Percentiles rank a stretch among this genome's conserved stretches.
phyloP scores from a whole-genome alignment of 2,888 invertebrate genomes.

The Arrhopalites spinosus region DNA sequence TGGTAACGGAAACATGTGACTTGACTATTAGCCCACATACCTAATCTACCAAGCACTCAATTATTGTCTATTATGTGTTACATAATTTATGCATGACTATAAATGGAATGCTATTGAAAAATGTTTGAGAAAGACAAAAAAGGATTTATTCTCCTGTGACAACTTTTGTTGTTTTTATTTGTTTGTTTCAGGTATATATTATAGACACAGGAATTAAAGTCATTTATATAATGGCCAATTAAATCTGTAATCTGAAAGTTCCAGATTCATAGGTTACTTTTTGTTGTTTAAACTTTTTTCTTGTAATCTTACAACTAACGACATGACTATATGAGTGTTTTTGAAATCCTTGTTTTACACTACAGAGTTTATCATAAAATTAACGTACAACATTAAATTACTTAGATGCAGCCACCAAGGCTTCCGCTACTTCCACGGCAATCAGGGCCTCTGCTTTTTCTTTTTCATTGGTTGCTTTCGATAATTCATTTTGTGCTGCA shows the following conservation, averaged over 20 bases:
- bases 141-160: neutral
- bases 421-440: conserved; percentile 92
- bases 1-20: conserved; percentile 1
- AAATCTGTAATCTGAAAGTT: too few relatives aligned
- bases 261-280: neutral
- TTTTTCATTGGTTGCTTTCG: conserved; percentile 79
- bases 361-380: conserved; percentile 19
- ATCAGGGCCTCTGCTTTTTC: conserved; percentile 90
- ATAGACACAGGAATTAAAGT: neutral
- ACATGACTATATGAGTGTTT: conserved; percentile 25
- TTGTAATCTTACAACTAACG: conserved; percentile 10
- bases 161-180: neutral
- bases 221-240: conserved; percentile 1
- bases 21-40: too few relatives aligned
- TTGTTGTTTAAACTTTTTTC: neutral
- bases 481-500: conserved; percentile 81
- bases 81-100: too few relatives aligned
- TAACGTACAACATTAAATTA: conserved; percentile 22
- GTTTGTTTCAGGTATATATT: neutral
- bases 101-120: too few relatives aligned
- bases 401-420: conserved; percentile 79
- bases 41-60: neutral
- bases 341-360: conserved; percentile 7
- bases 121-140: neutral
- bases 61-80: neutral